Conservation (phyloP, 2,888 invertebrate genomes). For the Drosophila stalkeri region DNA sequence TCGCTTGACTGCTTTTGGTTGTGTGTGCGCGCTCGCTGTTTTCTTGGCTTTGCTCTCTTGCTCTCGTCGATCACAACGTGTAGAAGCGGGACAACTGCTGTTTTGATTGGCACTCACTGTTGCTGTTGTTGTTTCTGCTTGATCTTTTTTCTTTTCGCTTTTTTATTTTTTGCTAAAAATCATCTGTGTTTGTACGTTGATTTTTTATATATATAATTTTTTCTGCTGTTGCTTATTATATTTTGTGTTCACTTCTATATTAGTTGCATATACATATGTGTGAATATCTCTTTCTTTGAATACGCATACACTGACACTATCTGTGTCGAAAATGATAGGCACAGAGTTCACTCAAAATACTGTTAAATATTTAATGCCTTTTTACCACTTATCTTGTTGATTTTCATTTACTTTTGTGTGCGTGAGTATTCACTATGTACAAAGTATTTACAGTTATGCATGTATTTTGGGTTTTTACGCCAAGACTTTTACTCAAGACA, state of each 20-base stretch:
- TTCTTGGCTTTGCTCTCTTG: slow-evolving; percentile 50
- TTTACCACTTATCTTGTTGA: slow-evolving; percentile 54
- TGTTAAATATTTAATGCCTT: slow-evolving; percentile 65
- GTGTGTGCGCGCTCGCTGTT: slow-evolving; percentile 53
- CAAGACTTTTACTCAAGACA: slow-evolving; percentile 71
- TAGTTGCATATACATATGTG: slow-evolving; percentile 66
- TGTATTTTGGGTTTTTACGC: slow-evolving; percentile 70
- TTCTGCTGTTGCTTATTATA: slow-evolving; percentile 66
- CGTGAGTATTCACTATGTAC: slow-evolving; percentile 21
- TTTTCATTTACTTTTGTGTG: slow-evolving; percentile 27
- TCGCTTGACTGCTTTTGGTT: slow-evolving; percentile 74
- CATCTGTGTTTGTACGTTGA: slow-evolving; percentile 78
- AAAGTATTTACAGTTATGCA: slow-evolving; percentile 14
- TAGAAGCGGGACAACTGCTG: slow-evolving; percentile 75
- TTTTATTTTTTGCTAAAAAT: slow-evolving; percentile 79
- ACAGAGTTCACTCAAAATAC: slow-evolving; percentile 69
- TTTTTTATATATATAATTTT: slow-evolving; percentile 56
- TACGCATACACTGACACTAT: slow-evolving; percentile 39
- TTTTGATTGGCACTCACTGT: slow-evolving; percentile 66
- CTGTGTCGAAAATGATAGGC: slow-evolving; percentile 38
- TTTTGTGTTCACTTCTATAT: slow-evolving; percentile 67
- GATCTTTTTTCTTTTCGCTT: slow-evolving; percentile 71
- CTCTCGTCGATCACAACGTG: slow-evolving; percentile 50
- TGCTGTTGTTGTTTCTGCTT: slow-evolving; percentile 59
- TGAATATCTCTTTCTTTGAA: slow-evolving; percentile 50